Evolutionary conservation across 2,797 vertebrate species (phyloP).

Genomic region (Betta splendens): DNA sequence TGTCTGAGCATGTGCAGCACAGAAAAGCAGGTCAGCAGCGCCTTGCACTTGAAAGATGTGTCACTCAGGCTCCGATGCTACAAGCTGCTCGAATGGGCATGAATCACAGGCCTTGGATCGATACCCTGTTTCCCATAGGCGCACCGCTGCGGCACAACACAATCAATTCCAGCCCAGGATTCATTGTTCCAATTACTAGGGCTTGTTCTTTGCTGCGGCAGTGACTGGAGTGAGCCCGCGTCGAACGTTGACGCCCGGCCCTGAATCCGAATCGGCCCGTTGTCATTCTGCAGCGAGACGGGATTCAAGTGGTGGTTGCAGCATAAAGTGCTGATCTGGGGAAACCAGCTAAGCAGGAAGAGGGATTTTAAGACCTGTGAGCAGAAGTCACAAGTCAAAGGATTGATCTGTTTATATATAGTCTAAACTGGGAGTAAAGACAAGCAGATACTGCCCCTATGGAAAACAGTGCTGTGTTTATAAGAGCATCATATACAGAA

Average conservation of each 20-base stretch:
- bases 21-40: conserved; percentile 12
- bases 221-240: conserved; percentile 35
- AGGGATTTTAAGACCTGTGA: conserved; percentile 14
- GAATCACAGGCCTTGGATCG: conserved; percentile 64
- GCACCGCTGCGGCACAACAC: conserved; percentile 52
- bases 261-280: conserved; percentile 60
- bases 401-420: conserved; percentile 13
- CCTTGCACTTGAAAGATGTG: conserved; percentile 53
- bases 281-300: conserved; percentile 38
- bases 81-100: conserved; percentile 45
- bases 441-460: conserved; percentile 3
- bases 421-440: conserved; percentile 13
- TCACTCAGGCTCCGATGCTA: conserved; percentile 34
- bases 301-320: conserved; percentile 1
- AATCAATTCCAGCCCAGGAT: conserved; percentile 63
- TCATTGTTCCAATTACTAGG: conserved; percentile 62
- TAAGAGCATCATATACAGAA: conserved; percentile 16
- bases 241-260: conserved; percentile 42
- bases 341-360: not conserved
- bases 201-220: conserved; percentile 42
- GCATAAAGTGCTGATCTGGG: conserved; percentile 13
- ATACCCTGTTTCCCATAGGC: conserved; percentile 62
- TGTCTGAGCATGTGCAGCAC: conserved; percentile 26
- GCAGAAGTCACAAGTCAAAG: conserved; percentile 37
- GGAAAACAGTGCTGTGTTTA: conserved; percentile 32